These are phyloP conservation scores for Nasonovia ribisnigri DNA, from an alignment of 2,888 invertebrate genomes.

Conservation along the genomic window DNA sequence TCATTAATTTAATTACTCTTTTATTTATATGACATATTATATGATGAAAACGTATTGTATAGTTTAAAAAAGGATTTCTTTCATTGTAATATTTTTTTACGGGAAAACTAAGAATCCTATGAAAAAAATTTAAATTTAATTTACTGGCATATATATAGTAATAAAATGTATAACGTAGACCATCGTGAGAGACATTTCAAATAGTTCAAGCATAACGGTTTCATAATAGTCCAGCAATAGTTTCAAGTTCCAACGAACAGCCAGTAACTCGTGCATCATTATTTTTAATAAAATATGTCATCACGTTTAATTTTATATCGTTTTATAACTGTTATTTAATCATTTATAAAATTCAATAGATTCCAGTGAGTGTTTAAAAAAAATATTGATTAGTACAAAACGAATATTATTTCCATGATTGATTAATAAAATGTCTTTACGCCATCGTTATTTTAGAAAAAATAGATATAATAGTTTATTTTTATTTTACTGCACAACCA, in stretches of 20 bases:
- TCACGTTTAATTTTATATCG: slow-evolving; percentile 17
- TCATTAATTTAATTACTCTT: background rate
- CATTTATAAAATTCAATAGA: background rate
- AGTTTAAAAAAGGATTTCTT: background rate
- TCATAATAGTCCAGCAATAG: slow-evolving; percentile 19
- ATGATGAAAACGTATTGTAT: background rate
- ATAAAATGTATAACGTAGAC: background rate
- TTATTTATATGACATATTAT: background rate
- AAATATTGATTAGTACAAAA: background rate
- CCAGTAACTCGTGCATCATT: slow-evolving; percentile 23
- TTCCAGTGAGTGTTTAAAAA: background rate
- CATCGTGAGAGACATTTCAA: slow-evolving; percentile 10
- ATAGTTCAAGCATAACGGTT: slow-evolving; percentile 46
- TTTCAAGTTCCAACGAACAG: background rate
- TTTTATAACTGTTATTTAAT: slow-evolving; percentile 40
- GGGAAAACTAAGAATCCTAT: background rate
- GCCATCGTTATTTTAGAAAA: background rate
- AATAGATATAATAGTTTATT: background rate
- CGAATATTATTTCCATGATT: background rate
- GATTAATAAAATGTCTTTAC: background rate
- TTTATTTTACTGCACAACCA: background rate
- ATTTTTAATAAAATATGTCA: slow-evolving; percentile 43
- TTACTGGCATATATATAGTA: slow-evolving; percentile 20
- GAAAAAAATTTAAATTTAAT: slow-evolving; percentile 1
- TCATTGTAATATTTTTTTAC: background rate